Evolutionary conservation across 2,797 vertebrate species (phyloP).

Genomic region (Rhabdophis nuchalis): DNA sequence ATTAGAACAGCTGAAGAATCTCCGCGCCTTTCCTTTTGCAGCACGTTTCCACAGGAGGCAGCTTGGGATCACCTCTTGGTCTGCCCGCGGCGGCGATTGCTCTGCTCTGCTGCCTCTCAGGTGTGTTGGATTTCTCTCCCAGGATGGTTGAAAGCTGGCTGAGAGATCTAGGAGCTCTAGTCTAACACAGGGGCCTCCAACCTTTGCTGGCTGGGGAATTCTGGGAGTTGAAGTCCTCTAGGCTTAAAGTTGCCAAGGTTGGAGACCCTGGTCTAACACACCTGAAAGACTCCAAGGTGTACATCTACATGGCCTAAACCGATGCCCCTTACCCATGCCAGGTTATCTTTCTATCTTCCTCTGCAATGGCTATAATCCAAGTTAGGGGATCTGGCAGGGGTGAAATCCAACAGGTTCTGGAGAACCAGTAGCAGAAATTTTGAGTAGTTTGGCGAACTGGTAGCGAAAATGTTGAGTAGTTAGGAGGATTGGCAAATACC

Average conservation of each 20-base stretch:
- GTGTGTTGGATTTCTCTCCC: background rate
- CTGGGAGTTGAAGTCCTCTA: too few species aligned
- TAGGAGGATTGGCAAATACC: too few species aligned
- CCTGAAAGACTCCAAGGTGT: background rate
- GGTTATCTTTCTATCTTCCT: background rate
- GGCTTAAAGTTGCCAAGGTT: too few species aligned
- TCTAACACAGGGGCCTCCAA: too few species aligned
- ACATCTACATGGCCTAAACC: background rate
- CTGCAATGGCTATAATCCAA: background rate
- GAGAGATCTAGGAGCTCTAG: background rate
- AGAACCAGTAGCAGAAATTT: too few species aligned
- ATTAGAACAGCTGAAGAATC: background rate
- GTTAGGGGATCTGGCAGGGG: too few species aligned
- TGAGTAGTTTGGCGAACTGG: too few species aligned
- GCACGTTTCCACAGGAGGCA: background rate
- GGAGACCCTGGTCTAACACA: too few species aligned
- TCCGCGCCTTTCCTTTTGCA: background rate
- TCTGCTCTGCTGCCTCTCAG: background rate
- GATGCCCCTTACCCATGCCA: background rate
- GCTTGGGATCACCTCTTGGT: background rate
- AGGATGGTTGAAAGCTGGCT: background rate
- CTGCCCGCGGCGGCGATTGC: background rate
- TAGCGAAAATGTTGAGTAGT: too few species aligned
- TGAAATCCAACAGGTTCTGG: too few species aligned
- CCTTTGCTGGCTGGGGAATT: too few species aligned